Evolutionary conservation across 2,113 vertebrate genomes (phyloP).

Genomic region (Python bivittatus): DNA sequence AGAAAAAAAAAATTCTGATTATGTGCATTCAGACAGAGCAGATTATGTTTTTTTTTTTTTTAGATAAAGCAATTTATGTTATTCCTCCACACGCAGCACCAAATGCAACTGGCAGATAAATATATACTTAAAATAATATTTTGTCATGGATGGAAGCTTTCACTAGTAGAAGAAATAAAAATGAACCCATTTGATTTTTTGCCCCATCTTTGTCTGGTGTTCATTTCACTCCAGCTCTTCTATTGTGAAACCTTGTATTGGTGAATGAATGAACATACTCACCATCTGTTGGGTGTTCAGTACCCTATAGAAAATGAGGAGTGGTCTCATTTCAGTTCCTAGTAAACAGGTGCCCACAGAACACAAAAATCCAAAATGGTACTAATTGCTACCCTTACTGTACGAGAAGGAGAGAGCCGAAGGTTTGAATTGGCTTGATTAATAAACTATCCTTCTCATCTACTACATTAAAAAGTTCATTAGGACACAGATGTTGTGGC

Average conservation of each 20-base stretch:
- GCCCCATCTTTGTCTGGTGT: constrained; percentile 5
- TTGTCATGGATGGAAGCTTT: not conserved
- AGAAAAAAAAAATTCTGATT: not conserved
- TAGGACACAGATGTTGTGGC: not conserved
- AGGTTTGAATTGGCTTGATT: not conserved
- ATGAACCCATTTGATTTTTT: constrained; percentile 39
- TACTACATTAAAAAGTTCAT: not conserved
- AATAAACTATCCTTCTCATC: not conserved
- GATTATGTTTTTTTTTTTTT: no score
- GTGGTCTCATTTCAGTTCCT: constrained; percentile 19
- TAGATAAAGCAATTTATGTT: not conserved
- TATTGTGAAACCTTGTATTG: constrained; percentile 33
- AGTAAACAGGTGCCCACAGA: constrained; percentile 21
- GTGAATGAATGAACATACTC: constrained; percentile 57
- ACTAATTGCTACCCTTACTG: not conserved
- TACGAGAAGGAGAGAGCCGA: not conserved
- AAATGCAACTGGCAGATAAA: not conserved
- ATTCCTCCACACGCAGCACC: not conserved
- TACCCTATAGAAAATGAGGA: constrained; percentile 42
- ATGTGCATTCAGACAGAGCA: not conserved
- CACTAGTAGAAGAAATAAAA: not conserved
- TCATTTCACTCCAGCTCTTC: constrained; percentile 50
- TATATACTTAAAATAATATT: not conserved
- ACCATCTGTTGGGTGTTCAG: constrained; percentile 60
- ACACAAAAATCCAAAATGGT: constrained; percentile 24